Base-by-base conservation (phyloP, 1,140 invertebrate genomes). In the Drosophila bifasciata region DNA sequence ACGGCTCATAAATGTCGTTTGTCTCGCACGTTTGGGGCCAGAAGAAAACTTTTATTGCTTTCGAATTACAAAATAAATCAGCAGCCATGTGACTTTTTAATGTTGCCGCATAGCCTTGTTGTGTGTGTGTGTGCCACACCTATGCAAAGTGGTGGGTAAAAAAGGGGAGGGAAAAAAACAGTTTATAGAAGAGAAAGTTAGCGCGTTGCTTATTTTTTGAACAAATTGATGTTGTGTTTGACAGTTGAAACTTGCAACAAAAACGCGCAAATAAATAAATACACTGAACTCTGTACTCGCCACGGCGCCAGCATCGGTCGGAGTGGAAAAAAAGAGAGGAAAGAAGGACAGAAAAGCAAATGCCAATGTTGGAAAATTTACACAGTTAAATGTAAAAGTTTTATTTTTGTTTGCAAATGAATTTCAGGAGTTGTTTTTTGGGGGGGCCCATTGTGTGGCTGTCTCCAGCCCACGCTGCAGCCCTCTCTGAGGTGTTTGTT, bases 191-290 rank as follows among this genome's bases (percentile, higher is more conserved):
- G 73, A 75, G 79, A 80, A 85, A 85, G 77, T 85, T 88, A 39
- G 62, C 57, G 64, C 57, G 61, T 71, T 85, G 83, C 77, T 86
- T 85, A 88, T 88, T 88, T 88, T 88, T 88, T 79, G 64, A 79
- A 81, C 86, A 89, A 89, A 89, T 90, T 89, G 86, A 89, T 89
- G 86, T 90, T 90, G 86, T 90, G 86, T 90, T 89, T 89, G 86
- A 89, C 86, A 89, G 86, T 89, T 90, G 64, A 90, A 90, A 89
- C 81, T 86, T 90, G 74, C 81, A 79, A 85, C 74, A 89, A 89
- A 89, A 86, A 85, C 81, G 60, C 48, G 60, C 55, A 71, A 86
- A 89, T 86, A 89, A 85, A 89, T 77, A 89, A 85, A 80, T 86
- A 78, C 55, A 77, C 57, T 36, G 41, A 15, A 32, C 45, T n/a